These are phyloP conservation scores for Toxostoma redivivum DNA, from an alignment of 2,113 vertebrate genomes.

Conservation along the genomic window DNA sequence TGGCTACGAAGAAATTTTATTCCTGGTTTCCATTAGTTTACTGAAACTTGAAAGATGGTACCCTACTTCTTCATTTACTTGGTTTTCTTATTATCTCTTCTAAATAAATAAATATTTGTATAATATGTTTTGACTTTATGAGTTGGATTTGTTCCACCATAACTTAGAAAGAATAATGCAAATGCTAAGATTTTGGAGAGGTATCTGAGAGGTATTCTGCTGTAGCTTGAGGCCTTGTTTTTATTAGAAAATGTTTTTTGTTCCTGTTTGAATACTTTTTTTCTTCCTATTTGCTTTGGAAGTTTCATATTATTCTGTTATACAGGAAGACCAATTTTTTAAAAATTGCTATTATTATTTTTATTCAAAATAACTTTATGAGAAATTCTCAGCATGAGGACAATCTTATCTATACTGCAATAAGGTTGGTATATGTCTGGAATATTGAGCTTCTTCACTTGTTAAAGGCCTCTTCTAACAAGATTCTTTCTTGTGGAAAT, in stretches of 20 bases:
- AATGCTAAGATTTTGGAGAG: conserved; percentile 9
- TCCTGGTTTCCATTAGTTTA: neutral
- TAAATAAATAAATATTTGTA: conserved; percentile 36
- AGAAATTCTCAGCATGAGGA: neutral
- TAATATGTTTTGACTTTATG: conserved; percentile 21
- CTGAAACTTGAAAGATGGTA: neutral
- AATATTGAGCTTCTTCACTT: neutral
- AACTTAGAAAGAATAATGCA: neutral
- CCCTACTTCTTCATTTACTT: neutral
- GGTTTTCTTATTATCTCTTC: neutral
- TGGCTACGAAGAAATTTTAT: neutral
- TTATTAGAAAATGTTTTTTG: conserved; percentile 44
- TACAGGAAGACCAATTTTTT: neutral
- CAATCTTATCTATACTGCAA: neutral
- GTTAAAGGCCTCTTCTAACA: neutral
- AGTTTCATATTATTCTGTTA: neutral
- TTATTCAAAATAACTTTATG: conserved; percentile 27
- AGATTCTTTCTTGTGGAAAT: neutral
- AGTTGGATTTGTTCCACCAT: conserved; percentile 30
- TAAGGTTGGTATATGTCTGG: neutral
- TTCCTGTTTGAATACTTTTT: neutral
- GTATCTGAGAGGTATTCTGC: conserved; percentile 23
- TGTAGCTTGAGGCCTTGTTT: conserved; percentile 42
- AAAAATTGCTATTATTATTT: neutral
- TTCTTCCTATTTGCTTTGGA: conserved; percentile 25